phyloP scores from a whole-genome alignment of 2,888 invertebrate genomes.

The Ophion ventricosus region DNA sequence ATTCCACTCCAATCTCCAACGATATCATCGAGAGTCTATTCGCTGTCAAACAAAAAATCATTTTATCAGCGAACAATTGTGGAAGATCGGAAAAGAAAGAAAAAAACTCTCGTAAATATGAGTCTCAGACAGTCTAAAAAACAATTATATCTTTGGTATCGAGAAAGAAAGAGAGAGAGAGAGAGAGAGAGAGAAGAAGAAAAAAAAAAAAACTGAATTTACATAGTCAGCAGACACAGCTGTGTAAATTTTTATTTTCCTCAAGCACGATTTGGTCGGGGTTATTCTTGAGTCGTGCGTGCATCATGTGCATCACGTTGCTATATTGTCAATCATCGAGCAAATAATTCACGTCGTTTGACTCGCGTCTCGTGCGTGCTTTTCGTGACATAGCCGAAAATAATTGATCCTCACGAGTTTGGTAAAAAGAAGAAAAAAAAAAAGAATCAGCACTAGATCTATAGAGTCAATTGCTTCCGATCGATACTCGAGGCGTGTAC shows the following conservation, averaged over 20 bases:
- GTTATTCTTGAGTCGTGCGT: constrained; percentile 12
- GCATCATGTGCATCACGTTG: constrained; percentile 17
- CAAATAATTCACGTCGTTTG: constrained; percentile 44
- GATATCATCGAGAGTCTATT: not conserved
- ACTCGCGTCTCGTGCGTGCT: constrained; percentile 37
- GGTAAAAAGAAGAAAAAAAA: no score
- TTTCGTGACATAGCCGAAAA: constrained; percentile 40
- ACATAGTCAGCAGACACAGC: constrained; percentile 41
- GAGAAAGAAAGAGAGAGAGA: no score
- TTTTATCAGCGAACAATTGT: constrained; percentile 29
- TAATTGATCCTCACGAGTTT: constrained; percentile 32
- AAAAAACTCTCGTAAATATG: constrained; percentile 37
- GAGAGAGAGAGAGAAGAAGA: no score
- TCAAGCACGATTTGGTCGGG: constrained; percentile 10
- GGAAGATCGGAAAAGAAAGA: not conserved
- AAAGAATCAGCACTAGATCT: constrained; percentile 29
- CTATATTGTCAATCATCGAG: constrained; percentile 37
- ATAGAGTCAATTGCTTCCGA: constrained; percentile 28
- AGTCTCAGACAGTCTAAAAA: constrained; percentile 31
- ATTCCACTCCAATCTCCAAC: no score
- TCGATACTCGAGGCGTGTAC: constrained; percentile 26
- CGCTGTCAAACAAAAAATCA: constrained; percentile 3
- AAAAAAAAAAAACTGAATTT: constrained; percentile 27
- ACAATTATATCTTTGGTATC: constrained; percentile 29
- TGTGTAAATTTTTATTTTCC: constrained; percentile 54